Base-by-base conservation (phyloP, 2,113 vertebrate species). In the Halcyon malimbica region DNA sequence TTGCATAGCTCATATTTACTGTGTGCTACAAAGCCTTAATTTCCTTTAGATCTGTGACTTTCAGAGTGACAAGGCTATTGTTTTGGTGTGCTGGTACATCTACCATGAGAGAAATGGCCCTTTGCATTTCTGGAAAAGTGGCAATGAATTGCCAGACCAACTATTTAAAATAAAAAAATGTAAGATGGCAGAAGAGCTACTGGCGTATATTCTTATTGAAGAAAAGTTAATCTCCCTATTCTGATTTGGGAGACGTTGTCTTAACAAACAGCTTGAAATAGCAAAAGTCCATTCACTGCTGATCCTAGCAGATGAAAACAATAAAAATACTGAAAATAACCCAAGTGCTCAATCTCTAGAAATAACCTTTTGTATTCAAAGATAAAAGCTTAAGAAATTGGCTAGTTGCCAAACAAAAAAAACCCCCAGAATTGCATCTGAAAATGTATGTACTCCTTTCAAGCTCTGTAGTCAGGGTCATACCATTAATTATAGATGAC, bases 401-500 rank as follows among this genome's bases (percentile, higher is more conserved):
- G 83, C 62, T 59, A 63, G 31, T 33, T 87, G 70, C 87, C 95
- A 93, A 87, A 90, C 15, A 82, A 67, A 41, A 94, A 48, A 50
- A 46, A 64, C 35, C 44, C 6, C 0, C 2, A 93, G 70, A 92
- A 92, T 50, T 56, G 19, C 76, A 94, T 76, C 56, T 88, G 67
- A 94, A 93, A 94, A 96, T 78, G 79, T 94, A 85, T 94, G 85
- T 90, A 74, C 44, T 85, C 28, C 83, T 93, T 96, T 96, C 83
- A 93, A 95, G 89, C 74, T 94, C 46, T 81, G 57, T 73, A 96
- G 80, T 89, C 82, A 95, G 89, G 92, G 91, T 95, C 89, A 89
- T 50, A 87, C 69, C 54, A 93, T 94, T 94, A 95, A 93, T 94
- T 96, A 95, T n/a, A 94, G 85, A 89, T 79, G 91, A 96, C 83